Conservation (phyloP, 2,888 invertebrate species). For the Boloria euphrosyne region DNA sequence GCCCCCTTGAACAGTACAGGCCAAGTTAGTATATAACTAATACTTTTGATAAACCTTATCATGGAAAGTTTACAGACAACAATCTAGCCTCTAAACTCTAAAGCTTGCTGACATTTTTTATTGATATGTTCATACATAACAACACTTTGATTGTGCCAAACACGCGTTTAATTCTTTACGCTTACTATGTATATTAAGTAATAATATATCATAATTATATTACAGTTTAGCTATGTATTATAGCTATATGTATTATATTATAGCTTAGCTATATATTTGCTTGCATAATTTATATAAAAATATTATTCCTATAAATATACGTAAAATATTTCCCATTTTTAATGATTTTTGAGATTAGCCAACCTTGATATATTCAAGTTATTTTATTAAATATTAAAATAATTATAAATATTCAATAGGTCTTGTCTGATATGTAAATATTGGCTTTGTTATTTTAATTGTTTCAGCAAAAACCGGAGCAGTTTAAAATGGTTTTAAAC, state of each 20-base stretch:
- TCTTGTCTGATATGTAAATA: conserved; percentile 43
- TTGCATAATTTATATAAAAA: background rate
- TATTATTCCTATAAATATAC: conserved; percentile 3
- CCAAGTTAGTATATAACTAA: conserved; percentile 87
- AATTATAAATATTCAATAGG: conserved; percentile 6
- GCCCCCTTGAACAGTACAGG: conserved; percentile 88
- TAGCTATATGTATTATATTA: no score
- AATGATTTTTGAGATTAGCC: background rate
- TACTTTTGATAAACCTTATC: background rate
- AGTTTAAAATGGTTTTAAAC: conserved; percentile 60
- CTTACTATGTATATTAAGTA: conserved; percentile 19
- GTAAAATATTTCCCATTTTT: conserved; percentile 8
- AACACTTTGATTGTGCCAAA: conserved; percentile 33
- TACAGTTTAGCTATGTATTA: background rate
- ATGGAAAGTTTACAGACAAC: conserved; percentile 8
- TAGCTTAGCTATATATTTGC: background rate
- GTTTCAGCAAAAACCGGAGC: conserved; percentile 75
- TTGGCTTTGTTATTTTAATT: conserved; percentile 66
- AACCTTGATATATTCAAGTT: background rate
- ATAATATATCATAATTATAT: background rate
- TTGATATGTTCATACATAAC: conserved; percentile 31
- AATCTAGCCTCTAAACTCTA: conserved; percentile 25
- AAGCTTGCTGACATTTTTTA: conserved; percentile 32
- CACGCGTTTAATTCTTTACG: conserved; percentile 32
- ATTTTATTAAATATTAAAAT: background rate